Conservation (phyloP, 2,113 vertebrate genomes). For the Danionella cerebrum region DNA sequence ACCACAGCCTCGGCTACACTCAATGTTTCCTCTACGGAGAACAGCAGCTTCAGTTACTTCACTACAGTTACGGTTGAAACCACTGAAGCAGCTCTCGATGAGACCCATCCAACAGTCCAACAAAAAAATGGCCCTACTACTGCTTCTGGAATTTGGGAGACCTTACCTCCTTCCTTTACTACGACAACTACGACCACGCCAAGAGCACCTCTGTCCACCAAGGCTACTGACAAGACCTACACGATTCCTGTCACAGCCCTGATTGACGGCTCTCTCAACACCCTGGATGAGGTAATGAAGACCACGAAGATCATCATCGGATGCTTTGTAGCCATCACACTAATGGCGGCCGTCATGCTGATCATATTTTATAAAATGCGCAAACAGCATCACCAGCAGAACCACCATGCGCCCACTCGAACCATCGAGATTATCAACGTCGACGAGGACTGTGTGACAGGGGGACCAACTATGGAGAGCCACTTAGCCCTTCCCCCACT, state of each 20-base stretch:
- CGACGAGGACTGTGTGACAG: slow-evolving; percentile 92
- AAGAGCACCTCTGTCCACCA: slow-evolving; percentile 80
- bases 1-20: slow-evolving; percentile 94
- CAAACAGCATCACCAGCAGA: slow-evolving; percentile 97
- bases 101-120: slow-evolving; percentile 83
- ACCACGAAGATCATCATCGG: slow-evolving; percentile 99
- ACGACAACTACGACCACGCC: slow-evolving; percentile 71
- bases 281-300: slow-evolving; percentile 98
- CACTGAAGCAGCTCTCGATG: slow-evolving; percentile 88
- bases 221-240: slow-evolving; percentile 85
- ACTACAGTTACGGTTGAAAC: slow-evolving; percentile 98
- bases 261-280: slow-evolving; percentile 78
- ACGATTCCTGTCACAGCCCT: slow-evolving; percentile 85
- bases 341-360: slow-evolving; percentile 98
- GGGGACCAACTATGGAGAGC: slow-evolving; percentile 86
- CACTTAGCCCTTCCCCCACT: slow-evolving; percentile 93
- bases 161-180: slow-evolving; percentile 75
- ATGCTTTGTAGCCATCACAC: slow-evolving; percentile 98
- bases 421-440: slow-evolving; percentile 98
- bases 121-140: slow-evolving; percentile 83
- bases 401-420: slow-evolving; percentile 88
- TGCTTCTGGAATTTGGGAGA: slow-evolving; percentile 81
- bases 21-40: slow-evolving; percentile 90
- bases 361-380: slow-evolving; percentile 99
- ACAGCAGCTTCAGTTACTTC: slow-evolving; percentile 90